These are phyloP conservation scores for Brachionus manjavacas DNA, from an alignment of 1,140 invertebrate genomes.

Conservation along the genomic window DNA sequence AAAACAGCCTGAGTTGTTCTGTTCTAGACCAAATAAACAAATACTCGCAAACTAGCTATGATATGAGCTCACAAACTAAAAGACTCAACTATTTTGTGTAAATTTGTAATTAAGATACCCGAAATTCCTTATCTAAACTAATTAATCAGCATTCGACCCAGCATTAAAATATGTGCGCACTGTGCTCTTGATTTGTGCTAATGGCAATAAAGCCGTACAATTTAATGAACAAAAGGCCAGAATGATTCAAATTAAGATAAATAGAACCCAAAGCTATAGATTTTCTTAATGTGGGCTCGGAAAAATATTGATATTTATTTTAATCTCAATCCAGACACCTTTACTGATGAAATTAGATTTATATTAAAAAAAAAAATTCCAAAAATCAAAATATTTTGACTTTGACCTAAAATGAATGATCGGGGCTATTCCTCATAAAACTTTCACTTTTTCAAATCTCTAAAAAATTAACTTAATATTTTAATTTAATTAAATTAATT, in stretches of 20 bases:
- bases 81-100: neutral
- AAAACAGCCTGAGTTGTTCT: neutral
- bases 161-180: neutral
- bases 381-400: neutral
- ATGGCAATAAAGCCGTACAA: neutral
- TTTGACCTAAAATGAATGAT: neutral
- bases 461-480: neutral
- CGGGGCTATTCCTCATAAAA: neutral
- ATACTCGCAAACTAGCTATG: neutral
- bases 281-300: neutral
- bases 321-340: neutral
- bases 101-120: neutral
- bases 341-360: too few relatives aligned
- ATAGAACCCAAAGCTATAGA: neutral
- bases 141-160: neutral
- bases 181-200: neutral
- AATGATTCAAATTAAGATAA: neutral
- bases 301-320: neutral
- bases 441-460: neutral
- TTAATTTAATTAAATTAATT: too few relatives aligned
- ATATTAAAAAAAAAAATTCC: neutral
- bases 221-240: neutral
- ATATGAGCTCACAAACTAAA: neutral
- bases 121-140: neutral
- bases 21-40: constrained; percentile 12